These are phyloP conservation scores for Azorinus chamasolen DNA, from an alignment of 2,888 invertebrate genomes.

Conservation along the genomic window DNA sequence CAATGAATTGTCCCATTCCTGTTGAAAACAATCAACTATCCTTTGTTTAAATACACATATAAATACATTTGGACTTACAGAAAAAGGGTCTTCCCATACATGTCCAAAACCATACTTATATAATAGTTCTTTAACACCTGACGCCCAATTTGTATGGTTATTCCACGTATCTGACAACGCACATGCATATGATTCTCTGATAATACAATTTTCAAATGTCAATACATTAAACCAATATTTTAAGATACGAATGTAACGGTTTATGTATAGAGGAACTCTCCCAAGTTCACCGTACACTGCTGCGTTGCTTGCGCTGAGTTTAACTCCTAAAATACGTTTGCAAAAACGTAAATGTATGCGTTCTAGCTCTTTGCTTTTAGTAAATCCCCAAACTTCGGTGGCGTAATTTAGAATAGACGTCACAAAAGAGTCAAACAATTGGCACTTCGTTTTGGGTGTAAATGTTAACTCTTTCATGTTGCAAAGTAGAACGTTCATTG, in stretches of 20 bases:
- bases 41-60: background rate
- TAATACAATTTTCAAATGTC: constrained; percentile 1
- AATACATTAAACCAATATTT: constrained; percentile 11
- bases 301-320: background rate
- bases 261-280: background rate
- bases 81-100: background rate
- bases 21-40: background rate
- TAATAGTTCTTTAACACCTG: background rate
- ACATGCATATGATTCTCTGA: background rate
- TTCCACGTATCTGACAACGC: too few species aligned
- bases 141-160: too few species aligned
- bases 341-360: constrained; percentile 10
- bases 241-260: background rate
- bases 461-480: background rate
- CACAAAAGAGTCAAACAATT: constrained; percentile 13
- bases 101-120: background rate
- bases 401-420: constrained; percentile 6
- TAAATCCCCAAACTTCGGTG: constrained; percentile 5
- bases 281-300: constrained; percentile 16
- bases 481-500: background rate
- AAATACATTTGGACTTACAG: background rate
- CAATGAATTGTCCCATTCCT: background rate
- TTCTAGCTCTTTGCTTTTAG: constrained; percentile 2
- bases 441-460: constrained; percentile 7
- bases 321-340: constrained; percentile 11